A percentile compares a stretch with the other conserved stretches of the same genome.
These are phyloP conservation scores for Catalaphyllia jardinei DNA, from an alignment of 64 coral and sea anemone species.

Conservation along the genomic window DNA sequence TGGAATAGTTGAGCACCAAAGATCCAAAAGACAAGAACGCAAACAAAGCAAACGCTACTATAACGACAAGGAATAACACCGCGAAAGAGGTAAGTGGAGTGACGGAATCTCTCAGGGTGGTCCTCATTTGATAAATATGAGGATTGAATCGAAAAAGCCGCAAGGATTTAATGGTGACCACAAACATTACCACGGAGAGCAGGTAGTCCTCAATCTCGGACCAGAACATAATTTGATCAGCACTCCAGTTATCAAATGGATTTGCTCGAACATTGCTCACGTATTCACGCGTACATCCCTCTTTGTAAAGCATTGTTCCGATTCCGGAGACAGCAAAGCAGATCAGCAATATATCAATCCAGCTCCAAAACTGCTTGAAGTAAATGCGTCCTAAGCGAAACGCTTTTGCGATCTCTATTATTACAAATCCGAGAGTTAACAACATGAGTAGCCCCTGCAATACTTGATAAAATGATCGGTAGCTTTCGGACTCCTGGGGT, in stretches of 20 bases:
- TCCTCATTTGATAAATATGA: conserved; percentile 47
- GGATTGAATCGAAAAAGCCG: conserved; percentile 60
- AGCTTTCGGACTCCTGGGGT: conserved; percentile 22
- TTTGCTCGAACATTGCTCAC: conserved; percentile 48
- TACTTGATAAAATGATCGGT: conserved; percentile 51
- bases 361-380: conserved; percentile 62
- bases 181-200: conserved; percentile 62
- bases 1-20: conserved; percentile 48
- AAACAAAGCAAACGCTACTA: conserved; percentile 43
- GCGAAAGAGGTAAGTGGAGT: conserved; percentile 32
- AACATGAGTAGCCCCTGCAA: conserved; percentile 62
- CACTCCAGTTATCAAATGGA: conserved; percentile 65
- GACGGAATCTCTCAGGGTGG: conserved; percentile 41
- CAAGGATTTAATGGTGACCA: conserved; percentile 59
- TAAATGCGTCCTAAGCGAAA: conserved; percentile 33
- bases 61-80: conserved; percentile 23
- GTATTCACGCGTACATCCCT: conserved; percentile 34
- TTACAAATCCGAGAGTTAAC: conserved; percentile 33
- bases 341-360: conserved; percentile 56
- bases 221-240: conserved; percentile 59
- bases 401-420: conserved; percentile 40
- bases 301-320: conserved; percentile 61
- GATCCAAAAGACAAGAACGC: conserved; percentile 59
- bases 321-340: conserved; percentile 15
- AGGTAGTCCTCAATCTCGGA: conserved; percentile 62